A percentile compares a stretch with the other conserved stretches of the same genome.
These are phyloP conservation scores for Myotis vivesi DNA, from an alignment of 2,797 vertebrate species.

Conservation along the genomic window DNA sequence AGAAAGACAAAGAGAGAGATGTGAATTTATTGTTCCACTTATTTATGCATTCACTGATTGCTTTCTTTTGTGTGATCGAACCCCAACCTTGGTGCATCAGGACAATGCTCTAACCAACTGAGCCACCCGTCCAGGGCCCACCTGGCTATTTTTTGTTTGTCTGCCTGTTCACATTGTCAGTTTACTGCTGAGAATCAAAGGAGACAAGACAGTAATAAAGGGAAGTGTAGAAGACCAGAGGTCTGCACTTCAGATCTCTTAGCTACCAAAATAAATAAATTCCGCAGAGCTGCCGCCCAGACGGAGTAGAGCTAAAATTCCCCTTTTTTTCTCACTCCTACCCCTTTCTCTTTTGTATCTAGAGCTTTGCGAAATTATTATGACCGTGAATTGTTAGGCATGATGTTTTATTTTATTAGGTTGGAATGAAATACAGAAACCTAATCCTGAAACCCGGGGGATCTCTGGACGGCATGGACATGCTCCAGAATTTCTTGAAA, in stretches of 20 bases:
- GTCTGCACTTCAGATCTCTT: neutral
- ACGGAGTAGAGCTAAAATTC: neutral
- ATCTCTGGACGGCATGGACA: slow-evolving; percentile 93
- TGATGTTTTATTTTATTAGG: slow-evolving; percentile 86
- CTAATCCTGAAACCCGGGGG: slow-evolving; percentile 94
- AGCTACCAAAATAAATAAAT: slow-evolving; percentile 22
- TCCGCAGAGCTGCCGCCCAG: neutral
- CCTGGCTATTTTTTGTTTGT: neutral
- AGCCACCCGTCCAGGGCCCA: neutral
- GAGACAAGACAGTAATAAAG: neutral
- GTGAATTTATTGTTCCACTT: neutral
- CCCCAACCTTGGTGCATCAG: neutral
- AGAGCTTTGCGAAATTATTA: slow-evolving; percentile 52
- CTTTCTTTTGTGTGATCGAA: neutral
- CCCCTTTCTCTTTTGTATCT: neutral
- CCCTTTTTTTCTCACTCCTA: slow-evolving; percentile 41
- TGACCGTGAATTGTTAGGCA: slow-evolving; percentile 76
- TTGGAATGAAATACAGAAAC: slow-evolving; percentile 93
- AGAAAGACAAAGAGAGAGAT: neutral
- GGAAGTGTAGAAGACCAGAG: neutral
- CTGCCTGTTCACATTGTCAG: neutral
- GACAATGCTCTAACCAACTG: neutral
- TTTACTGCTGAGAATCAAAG: slow-evolving; percentile 18
- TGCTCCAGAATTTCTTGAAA: slow-evolving; percentile 92
- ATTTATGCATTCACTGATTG: neutral